These are phyloP conservation scores for Bradypodion ventrale DNA, from an alignment of 2,797 vertebrate genomes.

Conservation along the genomic window DNA sequence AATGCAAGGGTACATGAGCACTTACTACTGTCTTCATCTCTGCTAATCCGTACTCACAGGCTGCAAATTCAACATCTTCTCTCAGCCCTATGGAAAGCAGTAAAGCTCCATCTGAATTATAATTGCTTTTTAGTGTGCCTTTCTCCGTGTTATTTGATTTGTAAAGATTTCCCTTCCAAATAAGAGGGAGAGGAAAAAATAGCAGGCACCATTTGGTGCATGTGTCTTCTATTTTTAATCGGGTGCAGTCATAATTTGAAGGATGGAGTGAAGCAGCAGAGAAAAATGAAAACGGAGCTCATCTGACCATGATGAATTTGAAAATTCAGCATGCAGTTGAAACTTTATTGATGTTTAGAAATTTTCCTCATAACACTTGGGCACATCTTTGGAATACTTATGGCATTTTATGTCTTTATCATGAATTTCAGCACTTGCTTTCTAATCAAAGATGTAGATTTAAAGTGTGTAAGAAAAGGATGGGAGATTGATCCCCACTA, in stretches of 20 bases:
- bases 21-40: slow-evolving; percentile 64
- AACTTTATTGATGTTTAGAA: slow-evolving; percentile 71
- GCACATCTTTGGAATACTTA: slow-evolving; percentile 62
- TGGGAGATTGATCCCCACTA: slow-evolving; percentile 42
- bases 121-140: slow-evolving; percentile 71
- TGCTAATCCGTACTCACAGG: slow-evolving; percentile 66
- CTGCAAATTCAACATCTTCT: slow-evolving; percentile 70
- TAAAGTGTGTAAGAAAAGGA: slow-evolving; percentile 53
- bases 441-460: slow-evolving; percentile 64
- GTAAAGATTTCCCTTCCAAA: slow-evolving; percentile 64
- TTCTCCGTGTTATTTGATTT: slow-evolving; percentile 57
- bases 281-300: slow-evolving; percentile 62
- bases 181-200: slow-evolving; percentile 58
- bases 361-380: slow-evolving; percentile 58
- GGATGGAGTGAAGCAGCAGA: slow-evolving; percentile 41
- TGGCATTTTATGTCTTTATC: slow-evolving; percentile 61
- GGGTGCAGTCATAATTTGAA: slow-evolving; percentile 58
- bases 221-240: slow-evolving; percentile 64
- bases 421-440: slow-evolving; percentile 54
- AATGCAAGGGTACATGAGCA: slow-evolving; percentile 61
- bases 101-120: slow-evolving; percentile 64
- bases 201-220: slow-evolving; percentile 47
- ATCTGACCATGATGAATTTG: slow-evolving; percentile 64
- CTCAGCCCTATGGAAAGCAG: slow-evolving; percentile 60
- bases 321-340: slow-evolving; percentile 61